phyloP scores from a whole-genome alignment of 2,113 vertebrate genomes.

The Apodemus speciosus region DNA sequence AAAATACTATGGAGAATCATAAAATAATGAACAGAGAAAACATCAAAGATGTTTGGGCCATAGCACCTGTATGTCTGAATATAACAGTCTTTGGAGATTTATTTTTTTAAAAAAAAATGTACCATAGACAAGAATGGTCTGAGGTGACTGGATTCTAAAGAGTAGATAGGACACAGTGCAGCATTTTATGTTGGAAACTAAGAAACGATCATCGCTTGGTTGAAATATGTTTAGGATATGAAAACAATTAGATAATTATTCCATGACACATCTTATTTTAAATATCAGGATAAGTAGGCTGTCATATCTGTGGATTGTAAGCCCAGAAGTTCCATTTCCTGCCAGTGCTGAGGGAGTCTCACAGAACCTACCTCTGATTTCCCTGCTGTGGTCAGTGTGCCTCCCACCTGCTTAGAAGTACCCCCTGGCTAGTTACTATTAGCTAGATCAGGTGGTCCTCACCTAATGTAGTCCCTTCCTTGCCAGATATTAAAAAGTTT shows the following conservation, averaged over 20 bases:
- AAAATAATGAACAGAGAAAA: constrained; percentile 34
- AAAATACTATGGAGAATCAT: background rate
- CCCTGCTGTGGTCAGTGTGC: background rate
- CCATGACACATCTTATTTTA: background rate
- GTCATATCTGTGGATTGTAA: background rate
- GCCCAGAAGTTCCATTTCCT: background rate
- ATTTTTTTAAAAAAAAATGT: background rate
- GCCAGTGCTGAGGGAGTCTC: background rate
- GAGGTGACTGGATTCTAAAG: background rate
- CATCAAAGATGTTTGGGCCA: background rate
- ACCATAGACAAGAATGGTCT: background rate
- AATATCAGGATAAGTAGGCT: background rate
- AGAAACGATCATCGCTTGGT: background rate
- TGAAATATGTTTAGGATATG: background rate
- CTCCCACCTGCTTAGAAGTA: background rate
- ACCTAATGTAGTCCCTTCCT: background rate
- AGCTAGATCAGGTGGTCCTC: background rate
- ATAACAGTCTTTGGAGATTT: background rate
- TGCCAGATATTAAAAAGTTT: background rate
- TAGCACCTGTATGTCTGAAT: background rate
- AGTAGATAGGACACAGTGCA: background rate
- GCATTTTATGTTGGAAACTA: background rate
- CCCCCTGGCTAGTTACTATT: background rate
- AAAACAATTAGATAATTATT: background rate
- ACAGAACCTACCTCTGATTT: background rate